Conservation (phyloP, 2,888 invertebrate genomes). For the Vesta saturnalis region DNA sequence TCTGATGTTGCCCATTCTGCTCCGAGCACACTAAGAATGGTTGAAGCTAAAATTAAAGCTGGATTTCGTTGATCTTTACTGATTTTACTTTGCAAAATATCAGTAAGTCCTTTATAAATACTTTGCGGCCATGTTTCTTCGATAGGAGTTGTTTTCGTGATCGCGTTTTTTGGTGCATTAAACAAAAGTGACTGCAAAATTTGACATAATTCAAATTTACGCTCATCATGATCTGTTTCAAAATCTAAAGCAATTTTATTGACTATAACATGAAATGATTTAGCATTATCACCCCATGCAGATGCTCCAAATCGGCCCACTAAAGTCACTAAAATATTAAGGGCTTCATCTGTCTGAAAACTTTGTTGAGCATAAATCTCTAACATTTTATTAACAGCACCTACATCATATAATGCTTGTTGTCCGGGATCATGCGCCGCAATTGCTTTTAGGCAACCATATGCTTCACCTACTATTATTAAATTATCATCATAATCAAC, state of each 20-base stretch:
- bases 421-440: slow-evolving; percentile 83
- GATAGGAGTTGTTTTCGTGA: slow-evolving; percentile 68
- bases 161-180: slow-evolving; percentile 75
- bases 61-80: slow-evolving; percentile 90
- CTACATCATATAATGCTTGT: slow-evolving; percentile 79
- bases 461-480: slow-evolving; percentile 87
- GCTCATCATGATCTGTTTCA: slow-evolving; percentile 86
- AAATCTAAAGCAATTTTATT: slow-evolving; percentile 88
- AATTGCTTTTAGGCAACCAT: slow-evolving; percentile 83
- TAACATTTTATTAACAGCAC: slow-evolving; percentile 83
- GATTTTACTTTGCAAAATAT: slow-evolving; percentile 87
- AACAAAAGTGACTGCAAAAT: slow-evolving; percentile 78
- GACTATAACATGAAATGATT: slow-evolving; percentile 82
- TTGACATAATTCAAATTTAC: slow-evolving; percentile 90
- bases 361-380: slow-evolving; percentile 89
- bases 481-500: slow-evolving; percentile 87
- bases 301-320: slow-evolving; percentile 76
- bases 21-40: slow-evolving; percentile 82
- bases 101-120: slow-evolving; percentile 82
- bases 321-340: slow-evolving; percentile 78
- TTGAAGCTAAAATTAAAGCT: slow-evolving; percentile 83
- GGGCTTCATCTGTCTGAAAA: slow-evolving; percentile 89
- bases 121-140: slow-evolving; percentile 85
- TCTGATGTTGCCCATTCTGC: slow-evolving; percentile 86
- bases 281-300: slow-evolving; percentile 79